These are phyloP conservation scores for Serranus cabrilla DNA, from an alignment of 2,797 vertebrate species.

Conservation along the genomic window DNA sequence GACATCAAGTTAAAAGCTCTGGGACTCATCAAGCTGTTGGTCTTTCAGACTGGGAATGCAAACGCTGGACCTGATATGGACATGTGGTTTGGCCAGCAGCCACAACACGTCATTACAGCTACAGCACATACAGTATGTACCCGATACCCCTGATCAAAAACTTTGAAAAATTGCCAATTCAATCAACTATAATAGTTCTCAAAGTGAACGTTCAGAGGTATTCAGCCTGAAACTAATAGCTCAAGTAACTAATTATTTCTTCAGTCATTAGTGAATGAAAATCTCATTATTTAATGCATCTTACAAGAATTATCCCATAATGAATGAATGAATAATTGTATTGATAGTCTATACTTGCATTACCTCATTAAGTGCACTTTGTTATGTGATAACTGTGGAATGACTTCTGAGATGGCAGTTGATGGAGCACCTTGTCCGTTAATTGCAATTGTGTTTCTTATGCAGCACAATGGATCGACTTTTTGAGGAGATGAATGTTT, in stretches of 20 bases:
- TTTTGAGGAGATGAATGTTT: constrained; percentile 60
- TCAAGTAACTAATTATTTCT: constrained; percentile 8
- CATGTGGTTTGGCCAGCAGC: neutral
- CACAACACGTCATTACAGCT: constrained; percentile 2
- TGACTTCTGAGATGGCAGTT: constrained; percentile 34
- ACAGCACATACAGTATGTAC: neutral
- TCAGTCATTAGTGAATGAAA: constrained; percentile 14
- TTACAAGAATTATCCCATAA: constrained; percentile 7
- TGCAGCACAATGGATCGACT: constrained; percentile 41
- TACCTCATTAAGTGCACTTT: constrained; percentile 48
- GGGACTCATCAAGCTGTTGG: constrained; percentile 24
- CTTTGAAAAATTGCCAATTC: neutral
- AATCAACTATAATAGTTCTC: neutral
- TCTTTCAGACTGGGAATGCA: constrained; percentile 14
- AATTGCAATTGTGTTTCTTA: constrained; percentile 51
- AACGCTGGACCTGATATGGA: neutral
- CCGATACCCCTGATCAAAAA: neutral
- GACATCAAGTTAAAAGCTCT: constrained; percentile 42
- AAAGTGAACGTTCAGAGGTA: neutral
- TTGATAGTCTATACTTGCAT: constrained; percentile 35
- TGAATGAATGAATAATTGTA: constrained; percentile 23
- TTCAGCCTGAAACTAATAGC: neutral
- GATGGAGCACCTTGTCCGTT: constrained; percentile 48
- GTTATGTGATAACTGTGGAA: constrained; percentile 45
- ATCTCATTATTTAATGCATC: constrained; percentile 28